These are phyloP conservation scores for Toxonevra muliebris DNA, from an alignment of 2,888 invertebrate genomes.

Conservation along the genomic window DNA sequence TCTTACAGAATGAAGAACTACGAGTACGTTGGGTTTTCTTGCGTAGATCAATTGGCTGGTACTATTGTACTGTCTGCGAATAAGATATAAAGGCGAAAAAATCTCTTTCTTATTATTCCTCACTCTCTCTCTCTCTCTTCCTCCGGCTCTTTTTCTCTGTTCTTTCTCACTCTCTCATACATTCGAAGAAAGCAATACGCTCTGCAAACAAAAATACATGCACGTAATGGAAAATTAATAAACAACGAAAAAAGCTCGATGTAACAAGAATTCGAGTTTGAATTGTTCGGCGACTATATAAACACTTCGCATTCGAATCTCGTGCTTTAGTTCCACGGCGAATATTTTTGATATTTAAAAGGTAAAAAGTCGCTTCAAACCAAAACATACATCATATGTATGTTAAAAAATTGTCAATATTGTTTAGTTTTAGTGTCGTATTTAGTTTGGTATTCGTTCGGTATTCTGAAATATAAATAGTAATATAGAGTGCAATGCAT, in stretches of 20 bases:
- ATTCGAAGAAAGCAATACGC: not conserved
- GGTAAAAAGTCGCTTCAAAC: constrained; percentile 28
- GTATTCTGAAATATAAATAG: too few species aligned
- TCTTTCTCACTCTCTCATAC: not conserved
- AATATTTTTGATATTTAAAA: constrained; percentile 49
- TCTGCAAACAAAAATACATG: not conserved
- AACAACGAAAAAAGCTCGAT: constrained; percentile 44
- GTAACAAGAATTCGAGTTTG: constrained; percentile 44
- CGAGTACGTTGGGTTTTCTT: not conserved
- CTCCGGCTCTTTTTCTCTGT: not conserved
- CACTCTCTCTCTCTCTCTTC: not conserved
- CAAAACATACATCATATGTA: too few species aligned
- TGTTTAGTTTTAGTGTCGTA: too few species aligned
- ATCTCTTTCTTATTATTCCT: not conserved
- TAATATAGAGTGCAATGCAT: too few species aligned
- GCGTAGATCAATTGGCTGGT: too few species aligned
- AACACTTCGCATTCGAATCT: constrained; percentile 59
- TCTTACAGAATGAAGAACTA: not conserved
- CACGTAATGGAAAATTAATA: constrained; percentile 2
- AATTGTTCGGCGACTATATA: constrained; percentile 57
- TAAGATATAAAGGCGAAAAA: too few species aligned
- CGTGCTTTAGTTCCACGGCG: constrained; percentile 63
- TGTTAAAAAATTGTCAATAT: too few species aligned
- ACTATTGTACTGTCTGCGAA: too few species aligned
- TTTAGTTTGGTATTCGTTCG: too few species aligned